phyloP scores from a whole-genome alignment of 1,140 invertebrate genomes.

The Xylocopa sonorina region DNA sequence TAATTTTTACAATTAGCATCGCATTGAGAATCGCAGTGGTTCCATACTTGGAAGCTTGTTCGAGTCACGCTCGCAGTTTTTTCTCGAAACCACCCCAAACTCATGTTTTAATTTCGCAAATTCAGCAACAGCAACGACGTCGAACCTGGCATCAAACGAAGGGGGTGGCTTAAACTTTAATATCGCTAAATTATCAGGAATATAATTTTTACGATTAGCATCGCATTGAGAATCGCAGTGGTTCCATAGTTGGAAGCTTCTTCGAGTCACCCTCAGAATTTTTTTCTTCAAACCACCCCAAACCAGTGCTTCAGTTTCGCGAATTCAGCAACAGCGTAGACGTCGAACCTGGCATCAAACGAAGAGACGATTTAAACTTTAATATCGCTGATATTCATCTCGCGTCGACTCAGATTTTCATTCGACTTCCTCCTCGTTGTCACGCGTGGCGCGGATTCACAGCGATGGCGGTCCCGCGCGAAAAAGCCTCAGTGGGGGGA shows the following conservation, averaged over 20 bases:
- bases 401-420: slow-evolving; percentile 23
- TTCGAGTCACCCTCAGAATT: background rate
- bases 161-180: slow-evolving; percentile 32
- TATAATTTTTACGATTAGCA: too few species aligned
- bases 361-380: slow-evolving; percentile 20
- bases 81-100: background rate
- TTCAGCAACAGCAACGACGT: slow-evolving; percentile 8
- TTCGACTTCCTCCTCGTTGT: background rate
- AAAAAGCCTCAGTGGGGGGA: slow-evolving; percentile 58
- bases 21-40: background rate
- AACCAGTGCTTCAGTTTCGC: background rate
- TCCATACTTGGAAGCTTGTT: background rate
- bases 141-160: slow-evolving; percentile 10
- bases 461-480: background rate
- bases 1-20: background rate
- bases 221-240: background rate
- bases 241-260: background rate
- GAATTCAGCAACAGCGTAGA: slow-evolving; percentile 17
- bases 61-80: background rate
- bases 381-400: slow-evolving; percentile 31
- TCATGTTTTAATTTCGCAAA: background rate
- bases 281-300: background rate
- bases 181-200: too few species aligned
- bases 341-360: slow-evolving; percentile 16
- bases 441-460: slow-evolving; percentile 6